phyloP scores from a whole-genome alignment of 37 sponge, comb jelly and placozoan species.

The Agelas oroides region DNA sequence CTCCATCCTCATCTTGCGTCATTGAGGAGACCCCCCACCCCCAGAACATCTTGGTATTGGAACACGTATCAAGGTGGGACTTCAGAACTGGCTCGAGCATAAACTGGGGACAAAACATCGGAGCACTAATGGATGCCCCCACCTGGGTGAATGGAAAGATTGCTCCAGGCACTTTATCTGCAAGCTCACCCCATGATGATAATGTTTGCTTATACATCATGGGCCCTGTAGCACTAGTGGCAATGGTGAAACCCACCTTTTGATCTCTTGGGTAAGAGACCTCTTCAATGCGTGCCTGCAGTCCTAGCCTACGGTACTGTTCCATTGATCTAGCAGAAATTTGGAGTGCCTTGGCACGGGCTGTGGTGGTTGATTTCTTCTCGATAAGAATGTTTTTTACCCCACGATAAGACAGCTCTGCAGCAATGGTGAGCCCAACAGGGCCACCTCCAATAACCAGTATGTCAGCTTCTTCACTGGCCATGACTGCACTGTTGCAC shows the following conservation, averaged over 20 bases:
- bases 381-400: conserved; percentile 73
- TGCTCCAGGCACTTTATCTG: conserved; percentile 21
- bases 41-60: conserved; percentile 41
- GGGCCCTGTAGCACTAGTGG: conserved; percentile 3
- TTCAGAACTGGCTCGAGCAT: conserved; percentile 64
- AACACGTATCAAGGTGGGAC: conserved; percentile 40
- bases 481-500: too few species aligned
- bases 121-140: conserved; percentile 20
- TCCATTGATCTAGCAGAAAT: conserved; percentile 73
- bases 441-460: conserved; percentile 75
- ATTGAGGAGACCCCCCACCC: conserved; percentile 50
- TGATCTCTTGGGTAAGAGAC: conserved; percentile 60
- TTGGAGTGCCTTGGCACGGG: conserved; percentile 48
- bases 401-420: conserved; percentile 63
- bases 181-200: conserved; percentile 66
- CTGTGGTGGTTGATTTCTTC: conserved; percentile 48
- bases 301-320: conserved; percentile 68
- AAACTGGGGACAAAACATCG: conserved; percentile 68
- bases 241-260: neutral
- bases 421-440: conserved; percentile 71
- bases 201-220: conserved; percentile 21
- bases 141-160: conserved; percentile 25
- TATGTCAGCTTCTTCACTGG: conserved; percentile 40
- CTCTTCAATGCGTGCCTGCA: conserved; percentile 45
- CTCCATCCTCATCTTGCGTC: conserved; percentile 65